Conservation (phyloP, 2,797 vertebrate genomes). For the Pseudomugil gertrudae region DNA sequence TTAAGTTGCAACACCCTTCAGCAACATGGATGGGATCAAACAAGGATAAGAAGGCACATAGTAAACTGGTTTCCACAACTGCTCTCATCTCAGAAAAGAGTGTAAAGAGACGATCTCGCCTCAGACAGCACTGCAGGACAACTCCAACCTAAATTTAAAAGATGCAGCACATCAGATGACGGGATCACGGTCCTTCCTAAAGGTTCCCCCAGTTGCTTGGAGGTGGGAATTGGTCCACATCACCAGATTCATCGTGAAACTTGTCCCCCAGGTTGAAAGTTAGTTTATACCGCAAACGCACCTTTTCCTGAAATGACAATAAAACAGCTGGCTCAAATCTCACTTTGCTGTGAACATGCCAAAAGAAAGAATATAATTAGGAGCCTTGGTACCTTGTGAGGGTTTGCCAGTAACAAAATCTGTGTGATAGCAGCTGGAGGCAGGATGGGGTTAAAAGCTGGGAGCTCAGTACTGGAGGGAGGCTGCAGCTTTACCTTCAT, state of each 20-base stretch:
- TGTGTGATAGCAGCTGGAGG: slow-evolving; percentile 95
- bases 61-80: slow-evolving; percentile 56
- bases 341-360: neutral
- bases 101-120: slow-evolving; percentile 22
- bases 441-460: slow-evolving; percentile 93
- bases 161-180: slow-evolving; percentile 68
- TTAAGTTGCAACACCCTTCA: slow-evolving; percentile 20
- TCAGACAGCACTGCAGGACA: slow-evolving; percentile 33
- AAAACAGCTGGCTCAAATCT: neutral
- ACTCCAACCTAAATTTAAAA: slow-evolving; percentile 59
- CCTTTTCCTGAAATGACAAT: slow-evolving; percentile 89
- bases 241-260: slow-evolving; percentile 91
- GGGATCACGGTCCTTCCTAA: slow-evolving; percentile 70
- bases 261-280: slow-evolving; percentile 91
- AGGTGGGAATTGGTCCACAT: slow-evolving; percentile 94
- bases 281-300: slow-evolving; percentile 95
- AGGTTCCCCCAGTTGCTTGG: slow-evolving; percentile 92
- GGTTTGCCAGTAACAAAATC: slow-evolving; percentile 94
- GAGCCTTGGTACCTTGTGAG: slow-evolving; percentile 87
- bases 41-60: slow-evolving; percentile 71
- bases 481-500: slow-evolving; percentile 98
- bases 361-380: neutral
- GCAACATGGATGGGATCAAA: slow-evolving; percentile 38
- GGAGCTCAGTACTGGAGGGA: slow-evolving; percentile 91
- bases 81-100: slow-evolving; percentile 31